Evolutionary conservation across 2,113 vertebrate genomes (phyloP).

Genomic region (Paraplagusia blochii): DNA sequence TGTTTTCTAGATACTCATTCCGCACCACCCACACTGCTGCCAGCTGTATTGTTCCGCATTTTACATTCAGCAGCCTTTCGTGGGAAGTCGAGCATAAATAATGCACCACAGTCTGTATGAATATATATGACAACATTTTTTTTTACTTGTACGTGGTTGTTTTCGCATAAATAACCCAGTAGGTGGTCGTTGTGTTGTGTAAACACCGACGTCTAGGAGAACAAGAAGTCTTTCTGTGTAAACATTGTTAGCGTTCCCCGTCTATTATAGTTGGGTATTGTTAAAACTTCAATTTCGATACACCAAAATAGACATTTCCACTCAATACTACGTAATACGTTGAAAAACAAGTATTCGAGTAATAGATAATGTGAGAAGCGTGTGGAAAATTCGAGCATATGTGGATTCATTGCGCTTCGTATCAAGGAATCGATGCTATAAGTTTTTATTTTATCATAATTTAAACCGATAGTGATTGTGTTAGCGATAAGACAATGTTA

Average conservation of each 20-base stretch:
- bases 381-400: too few species aligned
- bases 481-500: slow-evolving; percentile 15
- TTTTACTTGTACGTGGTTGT: neutral
- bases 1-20: slow-evolving; percentile 54
- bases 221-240: too few species aligned
- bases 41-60: slow-evolving; percentile 67
- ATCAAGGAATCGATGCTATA: too few species aligned
- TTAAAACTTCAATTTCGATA: too few species aligned
- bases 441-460: neutral
- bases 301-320: too few species aligned
- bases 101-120: neutral
- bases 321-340: too few species aligned
- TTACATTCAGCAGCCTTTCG: slow-evolving; percentile 1
- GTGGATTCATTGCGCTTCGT: too few species aligned
- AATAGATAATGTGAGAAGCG: too few species aligned
- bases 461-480: neutral
- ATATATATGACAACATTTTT: neutral
- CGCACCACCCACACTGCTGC: slow-evolving; percentile 62
- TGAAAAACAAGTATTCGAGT: too few species aligned
- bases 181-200: neutral
- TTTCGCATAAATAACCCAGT: neutral
- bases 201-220: too few species aligned
- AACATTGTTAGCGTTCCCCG: too few species aligned
- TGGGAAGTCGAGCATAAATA: neutral
- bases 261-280: too few species aligned